Evolutionary conservation across 2,888 invertebrate genomes (phyloP).

Genomic region (Lycaena phlaeas): DNA sequence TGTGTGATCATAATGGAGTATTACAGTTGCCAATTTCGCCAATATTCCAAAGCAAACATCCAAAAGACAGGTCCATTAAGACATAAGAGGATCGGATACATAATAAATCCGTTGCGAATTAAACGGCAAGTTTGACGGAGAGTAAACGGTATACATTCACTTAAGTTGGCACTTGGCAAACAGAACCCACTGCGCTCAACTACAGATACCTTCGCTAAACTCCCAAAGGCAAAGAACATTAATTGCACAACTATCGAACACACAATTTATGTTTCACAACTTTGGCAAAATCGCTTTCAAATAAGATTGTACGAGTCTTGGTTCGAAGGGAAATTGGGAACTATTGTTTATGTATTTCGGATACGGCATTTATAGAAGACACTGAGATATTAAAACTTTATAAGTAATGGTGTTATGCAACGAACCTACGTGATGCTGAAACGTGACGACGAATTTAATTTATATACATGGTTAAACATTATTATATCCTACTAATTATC

Average conservation of each 20-base stretch:
- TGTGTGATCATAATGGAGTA: too few species aligned
- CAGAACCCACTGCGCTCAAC: not conserved
- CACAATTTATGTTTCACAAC: slow-evolving; percentile 16
- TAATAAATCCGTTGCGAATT: not conserved
- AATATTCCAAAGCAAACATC: too few species aligned
- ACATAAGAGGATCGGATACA: too few species aligned
- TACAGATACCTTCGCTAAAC: slow-evolving; percentile 8
- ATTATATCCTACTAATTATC: too few species aligned
- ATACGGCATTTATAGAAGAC: not conserved
- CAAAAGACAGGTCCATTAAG: too few species aligned
- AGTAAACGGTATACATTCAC: not conserved
- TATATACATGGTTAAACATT: too few species aligned
- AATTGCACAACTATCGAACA: slow-evolving; percentile 18
- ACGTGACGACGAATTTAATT: too few species aligned
- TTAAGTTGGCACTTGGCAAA: not conserved
- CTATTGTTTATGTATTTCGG: slow-evolving; percentile 13
- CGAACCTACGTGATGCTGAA: too few species aligned
- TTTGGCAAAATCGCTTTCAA: slow-evolving; percentile 11
- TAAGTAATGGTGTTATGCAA: too few species aligned
- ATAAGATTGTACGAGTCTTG: slow-evolving; percentile 14
- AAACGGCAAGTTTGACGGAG: slow-evolving; percentile 1
- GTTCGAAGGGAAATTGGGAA: slow-evolving; percentile 12
- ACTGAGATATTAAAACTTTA: too few species aligned
- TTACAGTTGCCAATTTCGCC: too few species aligned
- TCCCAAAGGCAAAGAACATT: slow-evolving; percentile 17